Percentiles rank a stretch among this genome's conserved stretches.
Evolutionary conservation across 2,888 invertebrate species (phyloP).

Genomic region (Polydrusus pterygomalis): DNA sequence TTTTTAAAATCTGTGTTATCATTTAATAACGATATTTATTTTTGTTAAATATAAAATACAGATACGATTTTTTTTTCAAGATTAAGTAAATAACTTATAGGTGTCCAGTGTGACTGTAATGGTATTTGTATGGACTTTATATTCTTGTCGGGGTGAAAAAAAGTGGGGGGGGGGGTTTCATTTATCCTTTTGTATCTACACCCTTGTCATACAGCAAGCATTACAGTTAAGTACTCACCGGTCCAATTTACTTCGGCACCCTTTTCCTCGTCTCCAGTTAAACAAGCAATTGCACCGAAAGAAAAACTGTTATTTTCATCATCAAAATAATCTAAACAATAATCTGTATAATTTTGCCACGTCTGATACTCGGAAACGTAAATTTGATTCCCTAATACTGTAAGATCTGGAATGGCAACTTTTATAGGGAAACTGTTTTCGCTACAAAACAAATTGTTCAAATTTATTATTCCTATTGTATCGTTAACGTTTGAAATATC

Average conservation of each 20-base stretch:
- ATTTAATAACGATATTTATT: no score
- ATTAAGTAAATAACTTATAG: no score
- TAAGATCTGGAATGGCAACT: background rate
- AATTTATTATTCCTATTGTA: constrained; percentile 19
- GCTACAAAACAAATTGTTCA: constrained; percentile 20
- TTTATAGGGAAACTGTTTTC: constrained; percentile 6
- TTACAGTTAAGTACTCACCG: constrained; percentile 13
- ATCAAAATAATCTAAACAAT: constrained; percentile 30
- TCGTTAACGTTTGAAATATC: background rate
- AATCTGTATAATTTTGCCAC: constrained; percentile 19
- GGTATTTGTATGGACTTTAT: no score
- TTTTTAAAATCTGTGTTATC: no score
- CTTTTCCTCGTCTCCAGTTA: background rate
- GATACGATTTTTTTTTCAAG: no score
- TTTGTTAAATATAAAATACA: no score
- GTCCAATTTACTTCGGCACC: background rate
- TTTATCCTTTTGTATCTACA: no score
- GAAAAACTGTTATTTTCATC: background rate
- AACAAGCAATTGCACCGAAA: constrained; percentile 19
- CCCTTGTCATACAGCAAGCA: no score
- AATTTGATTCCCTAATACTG: constrained; percentile 24
- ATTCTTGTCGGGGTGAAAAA: no score
- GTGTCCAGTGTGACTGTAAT: no score
- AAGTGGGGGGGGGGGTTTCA: no score
- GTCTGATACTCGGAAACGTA: constrained; percentile 11